Evolutionary conservation across 2,888 invertebrate species (phyloP), one percentile per base, ranked within the genome.

Genomic region (Scaptodrosophila latifasciaeformis): DNA sequence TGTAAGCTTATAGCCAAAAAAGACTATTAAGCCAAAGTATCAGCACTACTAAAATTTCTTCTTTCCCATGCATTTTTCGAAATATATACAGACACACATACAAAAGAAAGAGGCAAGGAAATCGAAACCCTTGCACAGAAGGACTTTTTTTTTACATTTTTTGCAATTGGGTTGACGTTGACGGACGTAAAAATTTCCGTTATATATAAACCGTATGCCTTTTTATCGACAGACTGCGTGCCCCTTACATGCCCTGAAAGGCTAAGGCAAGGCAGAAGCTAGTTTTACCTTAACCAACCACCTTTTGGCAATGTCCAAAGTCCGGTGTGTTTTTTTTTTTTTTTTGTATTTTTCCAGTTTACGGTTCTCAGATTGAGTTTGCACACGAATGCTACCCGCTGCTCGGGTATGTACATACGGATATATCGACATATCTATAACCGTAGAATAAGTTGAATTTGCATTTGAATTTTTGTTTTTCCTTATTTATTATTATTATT

Each of bases 111-210:
- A n/a, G n/a, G n/a, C n/a, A n/a, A n/a, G n/a, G n/a, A n/a, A n/a
- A 13, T 9, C 6, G 1, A 40, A 44, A 45, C 42, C 46, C 34
- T 43, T 39, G 35, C 43, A 54, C 24, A 49, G 15, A 46, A 18
- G 34, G 17, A 17, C 35, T 30, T 10, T 30, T 12, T 10, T 12
- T 12, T 54, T 65, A 67, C 65, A 69, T 65, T 62, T 69, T 34
- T 50, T 79, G 67, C 74, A 77, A 77, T 77, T 60, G 65, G 74
- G 70, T 70, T 70, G 70, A 67, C 65, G 79, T 66, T 75, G 69
- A 74, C 68, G 78, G 70, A 81, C 82, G 74, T 81, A 71, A 65
- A 80, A 80, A 82, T 74, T 78, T 74, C 76, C 71, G 68, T 80
- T 59, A 43, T 50, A 59, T 51, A 44, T 53, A 49, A 45, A 40